phyloP scores from a whole-genome alignment of 2,113 vertebrate species.

The Poecilia latipinna region DNA sequence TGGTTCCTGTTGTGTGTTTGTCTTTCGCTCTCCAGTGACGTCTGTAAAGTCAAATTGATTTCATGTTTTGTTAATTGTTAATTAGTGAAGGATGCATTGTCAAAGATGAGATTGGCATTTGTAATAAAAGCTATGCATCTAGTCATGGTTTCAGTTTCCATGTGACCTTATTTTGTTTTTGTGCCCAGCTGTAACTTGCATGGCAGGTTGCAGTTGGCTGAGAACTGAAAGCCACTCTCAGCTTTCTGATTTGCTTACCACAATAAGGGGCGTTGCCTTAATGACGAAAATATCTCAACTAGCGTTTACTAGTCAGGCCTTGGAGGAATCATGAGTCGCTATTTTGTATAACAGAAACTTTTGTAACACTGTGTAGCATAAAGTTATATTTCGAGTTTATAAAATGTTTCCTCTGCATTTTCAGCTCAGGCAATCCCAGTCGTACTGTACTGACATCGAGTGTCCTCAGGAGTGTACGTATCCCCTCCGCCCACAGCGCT shows the following conservation, averaged over 20 bases:
- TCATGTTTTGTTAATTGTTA: background rate
- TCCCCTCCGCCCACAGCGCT: background rate
- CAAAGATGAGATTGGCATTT: background rate
- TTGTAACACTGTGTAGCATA: background rate
- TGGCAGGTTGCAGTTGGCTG: constrained; percentile 32
- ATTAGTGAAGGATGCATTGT: background rate
- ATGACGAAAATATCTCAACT: background rate
- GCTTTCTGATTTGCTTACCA: constrained; percentile 19
- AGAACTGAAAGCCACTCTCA: background rate
- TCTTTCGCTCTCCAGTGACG: background rate
- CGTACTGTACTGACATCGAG: constrained; percentile 96
- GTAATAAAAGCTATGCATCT: background rate
- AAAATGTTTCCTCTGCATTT: background rate
- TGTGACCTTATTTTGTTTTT: constrained; percentile 34
- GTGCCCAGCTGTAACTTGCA: constrained; percentile 38
- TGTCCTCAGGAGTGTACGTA: constrained; percentile 96
- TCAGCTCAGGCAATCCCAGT: constrained; percentile 96
- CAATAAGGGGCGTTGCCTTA: constrained; percentile 37
- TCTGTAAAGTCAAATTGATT: background rate
- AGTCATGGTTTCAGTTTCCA: constrained; percentile 3
- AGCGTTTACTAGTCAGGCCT: background rate
- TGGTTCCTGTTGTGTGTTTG: constrained; percentile 72
- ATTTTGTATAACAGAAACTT: background rate
- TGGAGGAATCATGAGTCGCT: background rate
- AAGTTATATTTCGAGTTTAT: constrained; percentile 1